phyloP scores from a whole-genome alignment of 1,140 invertebrate species.

The Bombus waltoni region DNA sequence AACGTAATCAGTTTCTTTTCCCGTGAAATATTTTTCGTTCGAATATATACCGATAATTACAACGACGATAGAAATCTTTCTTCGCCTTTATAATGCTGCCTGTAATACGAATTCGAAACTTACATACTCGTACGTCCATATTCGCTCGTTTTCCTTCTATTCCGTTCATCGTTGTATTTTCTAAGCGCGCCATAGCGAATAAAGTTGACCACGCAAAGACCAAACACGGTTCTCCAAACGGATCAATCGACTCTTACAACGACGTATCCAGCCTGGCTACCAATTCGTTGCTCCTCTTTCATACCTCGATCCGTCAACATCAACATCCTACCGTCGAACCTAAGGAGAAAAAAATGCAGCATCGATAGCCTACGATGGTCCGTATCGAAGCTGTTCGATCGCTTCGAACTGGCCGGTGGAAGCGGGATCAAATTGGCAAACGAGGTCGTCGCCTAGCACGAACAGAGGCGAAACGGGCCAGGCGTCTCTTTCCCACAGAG shows the following conservation, averaged over 20 bases:
- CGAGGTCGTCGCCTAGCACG: constrained; percentile 35
- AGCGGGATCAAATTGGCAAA: constrained; percentile 41
- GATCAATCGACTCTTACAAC: neutral
- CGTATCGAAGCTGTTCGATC: neutral
- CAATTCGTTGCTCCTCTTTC: neutral
- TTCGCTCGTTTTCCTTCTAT: no score
- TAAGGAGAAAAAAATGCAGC: no score
- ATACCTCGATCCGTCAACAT: neutral
- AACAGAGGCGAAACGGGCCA: neutral
- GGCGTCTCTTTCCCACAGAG: constrained; percentile 37
- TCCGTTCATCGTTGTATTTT: no score
- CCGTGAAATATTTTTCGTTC: neutral
- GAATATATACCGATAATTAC: neutral
- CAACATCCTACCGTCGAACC: no score
- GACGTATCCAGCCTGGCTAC: no score
- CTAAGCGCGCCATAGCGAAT: no score
- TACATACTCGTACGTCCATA: no score
- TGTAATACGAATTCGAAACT: no score
- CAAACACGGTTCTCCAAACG: neutral
- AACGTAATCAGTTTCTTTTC: neutral
- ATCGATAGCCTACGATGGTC: no score
- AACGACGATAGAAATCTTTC: no score
- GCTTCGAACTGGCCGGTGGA: neutral
- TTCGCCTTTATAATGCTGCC: no score
- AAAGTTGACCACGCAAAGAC: no score